Evolutionary conservation across 2,113 vertebrate genomes (phyloP), one percentile per base, ranked within the genome.

Genomic region (Osmerus mordax): DNA sequence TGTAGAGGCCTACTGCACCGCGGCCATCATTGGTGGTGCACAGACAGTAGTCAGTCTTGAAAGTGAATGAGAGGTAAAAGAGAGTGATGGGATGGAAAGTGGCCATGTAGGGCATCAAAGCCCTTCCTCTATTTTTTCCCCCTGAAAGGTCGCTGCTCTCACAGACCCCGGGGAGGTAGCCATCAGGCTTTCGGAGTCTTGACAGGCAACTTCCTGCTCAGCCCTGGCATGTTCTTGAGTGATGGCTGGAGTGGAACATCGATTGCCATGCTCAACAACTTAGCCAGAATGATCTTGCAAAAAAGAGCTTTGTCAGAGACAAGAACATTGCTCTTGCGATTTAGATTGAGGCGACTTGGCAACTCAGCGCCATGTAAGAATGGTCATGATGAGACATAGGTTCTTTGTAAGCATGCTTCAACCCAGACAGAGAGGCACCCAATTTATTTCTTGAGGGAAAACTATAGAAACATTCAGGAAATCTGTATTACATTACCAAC

Each of bases 221-320:
- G 9, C 25, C 55, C 47, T 67, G 21, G 12, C 63, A 61, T 41
- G 12, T 9, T 47, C 58, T 3, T 75, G 78, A 78, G 29, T 68
- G 68, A 82, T 71, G 32, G 74, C 73, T 69, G 58, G 55, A 32
- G 72, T 71, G 70, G 72, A 83, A 79, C 81, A 79, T 83, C 3
- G 70, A 82, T 80, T 78, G 63, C 54, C 62, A 75, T 23, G 71
- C 77, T 80, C 3, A 0, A 52, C 73, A 60, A 68, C 19, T 59
- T 52, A n/a, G 41, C 36, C 16, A 65, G 65, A 60, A 25, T 36
- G 9, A 66, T 29, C 70, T 41, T 64, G 62, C 16, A 32, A 64
- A 47, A 47, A 47, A 47, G 41, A 11, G 41, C 62, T 70, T n/a
- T 47, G 65, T 23, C 14, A 8, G 65, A 53, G 60, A 64, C 69